Evolutionary conservation across 1,140 invertebrate genomes (phyloP), one percentile per base, ranked within the genome.

Genomic region (Hyles euphorbiae): DNA sequence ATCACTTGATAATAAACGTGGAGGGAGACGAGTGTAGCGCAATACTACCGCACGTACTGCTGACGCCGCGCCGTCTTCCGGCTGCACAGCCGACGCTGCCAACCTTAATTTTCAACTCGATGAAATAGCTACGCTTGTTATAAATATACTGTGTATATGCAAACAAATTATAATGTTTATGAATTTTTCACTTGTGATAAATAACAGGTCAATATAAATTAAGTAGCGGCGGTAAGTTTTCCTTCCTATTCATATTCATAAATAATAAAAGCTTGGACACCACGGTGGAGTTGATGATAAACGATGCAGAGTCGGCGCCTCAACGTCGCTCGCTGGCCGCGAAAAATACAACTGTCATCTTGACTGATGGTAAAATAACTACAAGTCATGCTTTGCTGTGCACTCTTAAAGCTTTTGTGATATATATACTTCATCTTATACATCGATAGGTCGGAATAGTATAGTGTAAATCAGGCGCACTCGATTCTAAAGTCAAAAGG

Each of bases 281-380:
- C 68, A 71, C 70, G 67, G 72, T 70, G 63, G 70, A 80, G 75
- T 81, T 70, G 75, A 85, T 88, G 83, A 88, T 85, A 88, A 88
- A 87, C 78, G 83, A 85, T 60, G 67, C 56, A 52, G 67, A 81
- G 76, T 57, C 69, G 84, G 83, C 85, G 85, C 81, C 83, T 73
- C 67, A 68, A 65, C 78, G 85, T 79, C 85, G 78, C 76, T 76
- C 77, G 76, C 70, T 83, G 81, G 77, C 72, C 83, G 75, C 83
- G 83, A 87, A 88, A 88, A 87, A 88, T 84, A 85, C 79, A 75
- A 84, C 79, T 87, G 83, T 87, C 83, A 85, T 88, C 78, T 87
- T 88, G 83, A 87, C 69, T 85, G 82, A 88, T 88, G 81, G 76
- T 77, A 77, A 83, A 87, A 87, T 85, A 88, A 87, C 76, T 69